phyloP scores from a whole-genome alignment of 2,888 invertebrate genomes.

The Andrena hattorfiana region DNA sequence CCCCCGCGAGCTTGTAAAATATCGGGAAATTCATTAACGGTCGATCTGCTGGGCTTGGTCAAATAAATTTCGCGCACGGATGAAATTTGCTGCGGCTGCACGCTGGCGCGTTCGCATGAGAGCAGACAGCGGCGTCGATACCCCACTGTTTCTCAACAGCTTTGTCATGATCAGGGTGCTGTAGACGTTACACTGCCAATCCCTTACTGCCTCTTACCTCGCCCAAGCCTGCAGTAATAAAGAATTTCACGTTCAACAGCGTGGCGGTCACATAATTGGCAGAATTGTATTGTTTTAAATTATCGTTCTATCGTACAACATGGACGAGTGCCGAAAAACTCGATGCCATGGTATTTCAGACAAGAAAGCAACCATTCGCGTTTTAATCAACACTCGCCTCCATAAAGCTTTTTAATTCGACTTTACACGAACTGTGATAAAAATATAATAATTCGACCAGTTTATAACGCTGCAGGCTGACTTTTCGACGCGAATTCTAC shows the following conservation, averaged over 20 bases:
- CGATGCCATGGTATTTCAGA: no score
- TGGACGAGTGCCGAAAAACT: no score
- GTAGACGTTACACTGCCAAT: no score
- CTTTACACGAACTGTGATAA: no score
- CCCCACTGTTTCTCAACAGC: background rate
- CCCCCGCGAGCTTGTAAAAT: slow-evolving; percentile 61
- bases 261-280: slow-evolving; percentile 2
- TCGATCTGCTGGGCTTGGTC: slow-evolving; percentile 54
- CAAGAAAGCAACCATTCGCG: no score
- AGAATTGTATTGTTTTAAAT: no score
- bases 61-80: slow-evolving; percentile 63
- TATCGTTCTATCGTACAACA: no score
- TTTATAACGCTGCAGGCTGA: background rate
- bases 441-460: background rate
- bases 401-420: no score
- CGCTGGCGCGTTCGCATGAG: background rate
- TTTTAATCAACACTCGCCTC: no score
- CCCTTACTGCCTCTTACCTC: no score
- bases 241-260: slow-evolving; percentile 10
- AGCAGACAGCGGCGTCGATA: slow-evolving; percentile 10
- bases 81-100: slow-evolving; percentile 54
- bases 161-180: slow-evolving; percentile 1
- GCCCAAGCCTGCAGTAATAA: background rate
- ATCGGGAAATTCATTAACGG: slow-evolving; percentile 73
- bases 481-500: slow-evolving; percentile 1